These are phyloP conservation scores for Diarsia rubi DNA, from an alignment of 2,888 invertebrate genomes.

Conservation along the genomic window DNA sequence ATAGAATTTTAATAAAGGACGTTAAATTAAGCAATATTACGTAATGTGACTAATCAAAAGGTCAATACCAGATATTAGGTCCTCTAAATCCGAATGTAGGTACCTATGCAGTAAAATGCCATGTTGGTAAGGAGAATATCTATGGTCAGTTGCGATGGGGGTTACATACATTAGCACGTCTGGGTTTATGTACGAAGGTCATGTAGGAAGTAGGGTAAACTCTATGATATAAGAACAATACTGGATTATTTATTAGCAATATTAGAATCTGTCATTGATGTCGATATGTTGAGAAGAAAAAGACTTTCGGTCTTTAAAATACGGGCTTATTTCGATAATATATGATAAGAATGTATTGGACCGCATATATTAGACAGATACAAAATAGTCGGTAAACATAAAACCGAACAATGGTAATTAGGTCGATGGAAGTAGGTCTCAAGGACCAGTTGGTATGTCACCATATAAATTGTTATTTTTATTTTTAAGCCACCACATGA, in stretches of 20 bases:
- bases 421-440: background rate
- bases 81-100: background rate
- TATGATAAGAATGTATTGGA: background rate
- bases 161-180: slow-evolving; percentile 9
- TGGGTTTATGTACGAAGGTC: background rate
- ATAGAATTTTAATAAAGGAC: slow-evolving; percentile 12
- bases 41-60: slow-evolving; percentile 15
- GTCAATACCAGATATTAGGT: slow-evolving; percentile 17
- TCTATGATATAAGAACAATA: slow-evolving; percentile 7
- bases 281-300: background rate
- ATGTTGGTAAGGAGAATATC: slow-evolving; percentile 4
- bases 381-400: background rate
- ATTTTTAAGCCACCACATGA: no score
- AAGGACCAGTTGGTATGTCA: background rate
- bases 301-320: background rate
- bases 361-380: background rate
- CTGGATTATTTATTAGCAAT: background rate
- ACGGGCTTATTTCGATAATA: background rate
- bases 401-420: background rate
- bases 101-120: slow-evolving; percentile 20
- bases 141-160: slow-evolving; percentile 6
- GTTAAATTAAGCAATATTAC: slow-evolving; percentile 5
- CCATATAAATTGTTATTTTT: background rate
- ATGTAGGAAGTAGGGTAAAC: background rate
- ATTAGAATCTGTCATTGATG: background rate